These are phyloP conservation scores for Cryptoprocta ferox DNA, from an alignment of 2,797 vertebrate species.

Conservation along the genomic window DNA sequence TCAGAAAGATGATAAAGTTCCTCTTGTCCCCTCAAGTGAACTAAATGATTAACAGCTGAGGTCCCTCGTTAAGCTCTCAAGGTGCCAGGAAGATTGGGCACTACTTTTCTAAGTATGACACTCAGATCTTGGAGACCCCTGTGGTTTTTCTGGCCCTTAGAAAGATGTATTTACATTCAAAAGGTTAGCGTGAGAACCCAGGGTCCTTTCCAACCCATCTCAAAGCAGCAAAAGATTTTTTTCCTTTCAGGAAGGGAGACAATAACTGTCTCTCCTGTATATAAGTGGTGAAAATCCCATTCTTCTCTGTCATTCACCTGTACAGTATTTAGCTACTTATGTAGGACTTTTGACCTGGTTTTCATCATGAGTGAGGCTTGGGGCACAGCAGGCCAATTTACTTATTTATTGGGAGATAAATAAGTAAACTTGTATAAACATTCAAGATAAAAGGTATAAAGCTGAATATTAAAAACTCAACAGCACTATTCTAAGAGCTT, in stretches of 20 bases:
- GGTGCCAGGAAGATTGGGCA: background rate
- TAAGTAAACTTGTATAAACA: background rate
- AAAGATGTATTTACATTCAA: background rate
- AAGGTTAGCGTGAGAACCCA: background rate
- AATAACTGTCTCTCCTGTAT: background rate
- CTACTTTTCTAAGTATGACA: background rate
- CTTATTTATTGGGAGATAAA: slow-evolving; percentile 2
- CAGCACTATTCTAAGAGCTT: background rate
- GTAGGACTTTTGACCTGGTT: background rate
- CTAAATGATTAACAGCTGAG: background rate
- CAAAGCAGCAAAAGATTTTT: background rate
- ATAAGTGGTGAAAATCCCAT: background rate
- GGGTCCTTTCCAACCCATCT: background rate
- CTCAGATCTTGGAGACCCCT: background rate
- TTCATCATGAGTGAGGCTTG: background rate
- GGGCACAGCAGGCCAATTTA: background rate
- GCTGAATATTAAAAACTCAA: background rate
- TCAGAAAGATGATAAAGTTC: background rate
- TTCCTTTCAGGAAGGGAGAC: background rate
- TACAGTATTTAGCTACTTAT: background rate
- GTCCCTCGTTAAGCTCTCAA: background rate
- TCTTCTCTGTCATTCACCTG: background rate
- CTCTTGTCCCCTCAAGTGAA: background rate
- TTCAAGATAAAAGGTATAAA: background rate
- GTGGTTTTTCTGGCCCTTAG: background rate